A percentile compares a stretch with the other conserved stretches of the same genome.
These are phyloP conservation scores for Saccostrea echinata DNA, from an alignment of 1,140 invertebrate genomes.

Conservation along the genomic window DNA sequence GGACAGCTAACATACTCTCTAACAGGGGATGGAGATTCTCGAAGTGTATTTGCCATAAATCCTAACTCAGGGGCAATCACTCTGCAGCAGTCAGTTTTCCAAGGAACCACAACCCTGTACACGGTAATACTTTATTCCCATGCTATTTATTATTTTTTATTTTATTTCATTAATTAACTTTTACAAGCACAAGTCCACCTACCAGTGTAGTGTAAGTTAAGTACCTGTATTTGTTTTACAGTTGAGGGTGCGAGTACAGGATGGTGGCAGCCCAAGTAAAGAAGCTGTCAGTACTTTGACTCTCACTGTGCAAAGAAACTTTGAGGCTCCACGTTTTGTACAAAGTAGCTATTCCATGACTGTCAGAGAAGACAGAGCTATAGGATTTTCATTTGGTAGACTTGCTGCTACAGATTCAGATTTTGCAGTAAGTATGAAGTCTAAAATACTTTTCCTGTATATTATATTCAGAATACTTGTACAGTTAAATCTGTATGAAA, in stretches of 20 bases:
- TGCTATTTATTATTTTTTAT: no score
- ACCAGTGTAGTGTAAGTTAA: background rate
- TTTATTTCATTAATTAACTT: background rate
- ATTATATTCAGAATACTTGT: no score
- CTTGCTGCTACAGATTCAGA: constrained; percentile 56
- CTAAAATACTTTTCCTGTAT: no score
- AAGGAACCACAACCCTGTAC: constrained; percentile 56
- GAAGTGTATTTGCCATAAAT: constrained; percentile 56
- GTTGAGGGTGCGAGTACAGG: constrained; percentile 57
- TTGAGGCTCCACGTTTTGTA: constrained; percentile 80
- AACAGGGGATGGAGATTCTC: constrained; percentile 67
- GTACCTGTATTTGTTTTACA: constrained; percentile 16
- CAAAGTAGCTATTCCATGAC: constrained; percentile 32
- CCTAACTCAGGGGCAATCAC: constrained; percentile 49
- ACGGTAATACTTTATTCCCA: constrained; percentile 53
- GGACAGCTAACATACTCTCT: constrained; percentile 61
- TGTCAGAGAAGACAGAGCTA: constrained; percentile 49
- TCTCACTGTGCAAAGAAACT: constrained; percentile 55
- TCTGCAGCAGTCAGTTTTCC: constrained; percentile 57
- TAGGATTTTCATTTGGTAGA: constrained; percentile 47
- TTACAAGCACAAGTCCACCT: background rate
- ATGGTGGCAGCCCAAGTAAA: constrained; percentile 57
- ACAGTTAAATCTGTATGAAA: no score
- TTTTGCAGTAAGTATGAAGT: constrained; percentile 45
- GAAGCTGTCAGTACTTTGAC: constrained; percentile 50